Evolutionary conservation across 2,888 invertebrate genomes (phyloP), one percentile per base, ranked within the genome.

Genomic region (Hipparchia semele): DNA sequence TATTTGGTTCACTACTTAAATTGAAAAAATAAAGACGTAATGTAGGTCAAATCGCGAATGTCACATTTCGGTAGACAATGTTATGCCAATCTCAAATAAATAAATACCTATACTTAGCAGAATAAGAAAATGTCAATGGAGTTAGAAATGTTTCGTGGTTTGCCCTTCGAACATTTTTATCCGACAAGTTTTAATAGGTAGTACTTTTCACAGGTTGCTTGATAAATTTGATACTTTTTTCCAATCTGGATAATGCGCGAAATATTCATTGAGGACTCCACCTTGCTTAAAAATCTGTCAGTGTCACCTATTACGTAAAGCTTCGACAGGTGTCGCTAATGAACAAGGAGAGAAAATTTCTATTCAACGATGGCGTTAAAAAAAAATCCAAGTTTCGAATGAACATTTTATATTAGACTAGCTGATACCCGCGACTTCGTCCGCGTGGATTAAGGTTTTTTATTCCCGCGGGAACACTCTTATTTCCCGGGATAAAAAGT

Each of bases 41-140:
- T 84, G 7, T 66, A 82, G 86, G 87, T 88, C 88, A 12, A 23
- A 45, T 7, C 23, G 33, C 59, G 39, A 39, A 83, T 84, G 83
- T 87, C 86, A 88, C 86, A 85, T 86, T 85, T 87, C 82, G 80
- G 82, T 81, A 81, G 80, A 78, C 79, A 80, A 80, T 58, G 80
- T 80, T 58, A 58, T 23, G 59, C 39, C 39, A 10, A 6, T 60
- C 39, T 39, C 23, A 23, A 23, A 10, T 60, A 4, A 5, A 3
- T 12, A 39, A 10, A 58, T 58, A 58, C 5, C 56, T 58, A 79
- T 78, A 75, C 39, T 4, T 4, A 39, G 39, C 39, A 39, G 39
- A 78, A 76, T 73, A 75, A 81, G 78, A 82, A 84, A 86, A 86
- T 82, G 84, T 84, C 87, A 88, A 86, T 87, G 83, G 77, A 79